Base-by-base conservation (phyloP, 2,888 invertebrate species). In the Mesochorus sp. region DNA sequence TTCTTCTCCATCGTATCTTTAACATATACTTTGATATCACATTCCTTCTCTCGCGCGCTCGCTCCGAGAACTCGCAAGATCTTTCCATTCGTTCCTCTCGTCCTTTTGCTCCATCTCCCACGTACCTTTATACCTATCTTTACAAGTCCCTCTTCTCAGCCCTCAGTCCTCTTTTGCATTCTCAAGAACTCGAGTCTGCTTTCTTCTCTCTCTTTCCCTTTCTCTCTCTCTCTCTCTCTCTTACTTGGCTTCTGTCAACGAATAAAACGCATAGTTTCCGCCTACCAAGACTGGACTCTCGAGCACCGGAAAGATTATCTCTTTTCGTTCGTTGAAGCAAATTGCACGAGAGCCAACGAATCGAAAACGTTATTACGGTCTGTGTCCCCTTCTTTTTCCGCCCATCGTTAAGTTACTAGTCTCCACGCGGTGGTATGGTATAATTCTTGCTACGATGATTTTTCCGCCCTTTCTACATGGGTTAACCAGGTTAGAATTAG, bases 41-140 rank as follows among this genome's bases (percentile, higher is more conserved):
- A 62, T 62, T 68, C 53, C 34, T 42, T 55, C 44, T 31, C 47
- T 61, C 31, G 17, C 47, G n/a, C n/a, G n/a, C n/a, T n/a, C n/a
- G 28, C 42, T 55, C 44, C 2, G 31, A 26, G 21, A 8, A 55
- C 17, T 57, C 68, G 28, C 37, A 51, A 67, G 53, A 28, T 74
- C 59, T 55, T 77, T 49, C 77, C 74, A 53, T 70, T 61, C 26
- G 21, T 42, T 66, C 24, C 28, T 37, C 42, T 72, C 49, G 44
- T 59, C 49, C 26, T 64, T 68, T 10, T 26, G 14, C 6, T 59
- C 39, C 31, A 57, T 71, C 49, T 34, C n/a, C 17, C 39, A 34
- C 17, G n/a, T n/a, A n/a, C 47, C 28, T n/a, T 49, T n/a, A 39
- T 49, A 39, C 21, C 55, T 67, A 39, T 53, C 28, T 39, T 28